Base-by-base conservation (phyloP, 2,113 vertebrate species). In the Monopterus albus region DNA sequence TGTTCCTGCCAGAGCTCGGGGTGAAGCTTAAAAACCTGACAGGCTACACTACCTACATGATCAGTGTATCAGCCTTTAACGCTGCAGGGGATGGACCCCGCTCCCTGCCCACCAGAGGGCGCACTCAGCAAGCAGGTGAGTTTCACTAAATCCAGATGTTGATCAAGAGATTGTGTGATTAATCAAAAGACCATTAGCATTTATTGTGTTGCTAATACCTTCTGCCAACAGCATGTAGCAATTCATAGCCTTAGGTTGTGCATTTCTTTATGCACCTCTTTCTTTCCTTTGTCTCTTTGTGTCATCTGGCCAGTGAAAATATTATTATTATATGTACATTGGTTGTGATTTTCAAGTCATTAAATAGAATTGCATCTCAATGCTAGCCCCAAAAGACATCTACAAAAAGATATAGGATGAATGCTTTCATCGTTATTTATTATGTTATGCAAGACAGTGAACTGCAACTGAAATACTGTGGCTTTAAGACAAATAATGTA, bases 41-140 rank as follows among this genome's bases (percentile, higher is more conserved):
- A 0, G 96, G 97, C 35, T 99, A 97, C 88, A 99, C 97, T 11
- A 91, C 95, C 2, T 99, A 98, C 92, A 92, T 96, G 94, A 94
- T 99, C 91, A 97, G 95, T 7, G 92, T 98, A 47, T 93, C 95
- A 0, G 96, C 96, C 75, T 99, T 99, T 90, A 99, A 99, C 0
- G 95, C 97, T 0, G 97, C 97, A 0, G 97, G 98, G 1, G 98
- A 98, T 0, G 96, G 98, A 0, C 97, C 98, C 0, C 94, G 93
- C 58, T 96, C 96, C 72, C 1, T 89, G 29, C 92, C 97, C 0
- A 93, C 95, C 81, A 90, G 85, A 79, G 95, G 94, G 70, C 94
- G 94, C 90, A 99, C 98, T 8, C 97, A 96, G 91, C 96, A 98
- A 96, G 97, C 97, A 94, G 97, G 97, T 98, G 85, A 80, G 91